Percentiles rank a stretch among this genome's conserved stretches.
Evolutionary conservation across 1,140 invertebrate species (phyloP).

Genomic region (Vanessa tameamea): DNA sequence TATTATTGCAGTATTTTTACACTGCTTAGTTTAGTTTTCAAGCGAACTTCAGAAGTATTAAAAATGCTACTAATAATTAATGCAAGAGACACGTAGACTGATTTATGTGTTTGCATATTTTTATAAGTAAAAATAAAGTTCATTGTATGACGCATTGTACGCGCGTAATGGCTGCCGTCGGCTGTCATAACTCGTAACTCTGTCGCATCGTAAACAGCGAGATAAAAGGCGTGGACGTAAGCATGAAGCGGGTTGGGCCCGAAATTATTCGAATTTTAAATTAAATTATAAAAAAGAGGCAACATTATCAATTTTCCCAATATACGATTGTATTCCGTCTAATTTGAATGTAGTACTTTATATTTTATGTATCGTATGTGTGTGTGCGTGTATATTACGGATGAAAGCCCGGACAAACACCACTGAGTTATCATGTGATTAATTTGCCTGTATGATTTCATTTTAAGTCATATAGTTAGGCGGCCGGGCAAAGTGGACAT

Average conservation of each 20-base stretch:
- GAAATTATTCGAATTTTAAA: not conserved
- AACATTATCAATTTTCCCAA: not conserved
- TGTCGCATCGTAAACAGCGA: slow-evolving; percentile 47
- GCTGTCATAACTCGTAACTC: slow-evolving; percentile 47
- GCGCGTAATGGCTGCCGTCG: slow-evolving; percentile 54
- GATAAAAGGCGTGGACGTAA: slow-evolving; percentile 22
- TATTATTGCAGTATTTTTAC: too few species aligned
- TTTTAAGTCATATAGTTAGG: too few species aligned
- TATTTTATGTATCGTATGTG: too few species aligned
- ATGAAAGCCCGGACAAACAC: too few species aligned
- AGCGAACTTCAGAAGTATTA: too few species aligned
- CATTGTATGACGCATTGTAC: slow-evolving; percentile 49
- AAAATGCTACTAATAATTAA: not conserved
- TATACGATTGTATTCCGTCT: not conserved
- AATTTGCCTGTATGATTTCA: too few species aligned
- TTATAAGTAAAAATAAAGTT: slow-evolving; percentile 39
- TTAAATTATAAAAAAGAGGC: not conserved
- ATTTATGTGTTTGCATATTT: slow-evolving; percentile 32
- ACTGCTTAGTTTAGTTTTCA: too few species aligned
- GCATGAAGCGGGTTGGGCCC: slow-evolving; percentile 6
- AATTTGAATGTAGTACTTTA: too few species aligned
- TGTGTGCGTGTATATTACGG: too few species aligned
- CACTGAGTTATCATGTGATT: too few species aligned
- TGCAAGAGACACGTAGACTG: slow-evolving; percentile 1
- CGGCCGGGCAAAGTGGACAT: too few species aligned